Conservation (phyloP, 2,888 invertebrate genomes). For the Yponomeuta plumbellus region DNA sequence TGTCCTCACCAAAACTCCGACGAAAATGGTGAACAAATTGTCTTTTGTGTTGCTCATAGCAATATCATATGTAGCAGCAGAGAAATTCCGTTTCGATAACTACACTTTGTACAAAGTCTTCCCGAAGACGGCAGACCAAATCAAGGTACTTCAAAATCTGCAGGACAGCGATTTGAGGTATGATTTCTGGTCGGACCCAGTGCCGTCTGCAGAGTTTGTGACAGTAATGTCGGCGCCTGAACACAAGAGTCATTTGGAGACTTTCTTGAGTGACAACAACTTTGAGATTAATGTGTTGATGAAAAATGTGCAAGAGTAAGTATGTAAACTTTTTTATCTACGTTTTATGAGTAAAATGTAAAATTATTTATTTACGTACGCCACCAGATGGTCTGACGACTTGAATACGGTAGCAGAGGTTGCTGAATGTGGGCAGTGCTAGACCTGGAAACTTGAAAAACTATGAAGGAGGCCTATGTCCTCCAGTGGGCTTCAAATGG, state of each 20-base stretch:
- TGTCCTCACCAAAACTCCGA: neutral
- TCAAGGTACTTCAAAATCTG: slow-evolving; percentile 62
- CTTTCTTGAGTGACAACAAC: slow-evolving; percentile 40
- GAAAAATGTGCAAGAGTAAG: slow-evolving; percentile 70
- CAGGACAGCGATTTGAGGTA: slow-evolving; percentile 51
- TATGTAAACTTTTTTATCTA: slow-evolving; percentile 22
- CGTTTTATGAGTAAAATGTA: too few relatives aligned
- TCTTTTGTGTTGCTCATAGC: neutral
- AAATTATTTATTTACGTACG: too few relatives aligned
- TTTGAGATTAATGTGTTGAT: slow-evolving; percentile 60
- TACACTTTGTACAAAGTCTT: slow-evolving; percentile 72
- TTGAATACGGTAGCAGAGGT: too few relatives aligned
- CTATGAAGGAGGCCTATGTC: too few relatives aligned
- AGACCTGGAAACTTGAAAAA: too few relatives aligned
- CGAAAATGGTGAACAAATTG: neutral
- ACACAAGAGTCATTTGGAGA: slow-evolving; percentile 47
- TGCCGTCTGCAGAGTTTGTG: slow-evolving; percentile 42
- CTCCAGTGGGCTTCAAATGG: too few relatives aligned
- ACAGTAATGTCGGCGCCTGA: slow-evolving; percentile 62
- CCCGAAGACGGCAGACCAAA: slow-evolving; percentile 64
- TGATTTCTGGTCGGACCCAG: slow-evolving; percentile 65
- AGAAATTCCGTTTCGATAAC: slow-evolving; percentile 45
- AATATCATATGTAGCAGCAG: neutral
- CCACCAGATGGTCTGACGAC: too few relatives aligned
- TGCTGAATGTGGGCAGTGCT: too few relatives aligned